phyloP scores from a whole-genome alignment of 2,113 vertebrate genomes.

The Ceyx melanurus region DNA sequence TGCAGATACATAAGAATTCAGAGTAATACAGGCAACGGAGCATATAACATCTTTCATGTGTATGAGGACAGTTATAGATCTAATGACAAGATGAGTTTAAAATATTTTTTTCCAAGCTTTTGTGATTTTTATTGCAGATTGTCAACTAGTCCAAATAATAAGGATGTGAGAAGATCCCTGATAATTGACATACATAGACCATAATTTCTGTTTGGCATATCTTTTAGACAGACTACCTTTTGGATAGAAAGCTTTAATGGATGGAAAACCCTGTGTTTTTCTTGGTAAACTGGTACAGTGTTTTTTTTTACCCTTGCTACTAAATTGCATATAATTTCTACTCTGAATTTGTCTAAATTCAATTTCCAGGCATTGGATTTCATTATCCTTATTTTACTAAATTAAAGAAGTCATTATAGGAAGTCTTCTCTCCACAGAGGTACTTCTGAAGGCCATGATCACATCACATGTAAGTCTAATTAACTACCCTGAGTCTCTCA shows the following conservation, averaged over 20 bases:
- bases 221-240: neutral
- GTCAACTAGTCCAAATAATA: neutral
- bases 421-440: slow-evolving; percentile 32
- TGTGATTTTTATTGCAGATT: neutral
- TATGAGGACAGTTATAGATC: neutral
- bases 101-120: neutral
- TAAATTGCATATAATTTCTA: slow-evolving; percentile 51
- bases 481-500: slow-evolving; percentile 20
- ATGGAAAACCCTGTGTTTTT: neutral
- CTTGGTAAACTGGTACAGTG: neutral
- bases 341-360: slow-evolving; percentile 56
- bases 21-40: neutral
- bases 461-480: slow-evolving; percentile 30
- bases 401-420: slow-evolving; percentile 61
- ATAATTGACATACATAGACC: neutral
- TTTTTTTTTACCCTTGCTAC: slow-evolving; percentile 24
- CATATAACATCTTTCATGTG: neutral
- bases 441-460: slow-evolving; percentile 51
- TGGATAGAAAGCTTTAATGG: neutral
- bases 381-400: slow-evolving; percentile 56
- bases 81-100: neutral
- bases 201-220: neutral
- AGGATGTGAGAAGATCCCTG: neutral
- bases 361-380: slow-evolving; percentile 61
- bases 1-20: neutral